These are phyloP conservation scores for Drosophila barbarae DNA, from an alignment of 2,888 invertebrate genomes.

Conservation along the genomic window DNA sequence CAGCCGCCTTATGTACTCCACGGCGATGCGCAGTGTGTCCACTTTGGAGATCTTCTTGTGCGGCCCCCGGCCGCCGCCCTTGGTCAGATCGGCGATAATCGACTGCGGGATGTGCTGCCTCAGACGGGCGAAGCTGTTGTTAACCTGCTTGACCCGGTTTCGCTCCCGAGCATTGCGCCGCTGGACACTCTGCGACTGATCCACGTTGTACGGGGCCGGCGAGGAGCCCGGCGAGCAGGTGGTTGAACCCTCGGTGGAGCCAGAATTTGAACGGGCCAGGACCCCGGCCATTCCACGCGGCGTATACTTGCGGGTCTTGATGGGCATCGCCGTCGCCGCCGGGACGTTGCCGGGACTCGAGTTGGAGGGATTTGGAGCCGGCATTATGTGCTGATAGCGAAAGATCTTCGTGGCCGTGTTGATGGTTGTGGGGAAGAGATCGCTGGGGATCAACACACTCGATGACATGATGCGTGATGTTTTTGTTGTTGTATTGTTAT, in stretches of 20 bases:
- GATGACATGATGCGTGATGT: constrained; percentile 21
- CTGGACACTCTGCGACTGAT: constrained; percentile 92
- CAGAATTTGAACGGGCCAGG: constrained; percentile 26
- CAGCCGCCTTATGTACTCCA: constrained; percentile 92
- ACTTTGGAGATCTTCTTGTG: constrained; percentile 93
- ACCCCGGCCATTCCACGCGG: constrained; percentile 81
- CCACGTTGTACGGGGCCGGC: constrained; percentile 73
- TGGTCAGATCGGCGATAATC: constrained; percentile 86
- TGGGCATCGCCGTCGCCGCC: constrained; percentile 80
- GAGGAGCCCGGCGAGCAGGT: constrained; percentile 18
- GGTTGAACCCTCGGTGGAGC: constrained; percentile 6
- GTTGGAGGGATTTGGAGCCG: constrained; percentile 51
- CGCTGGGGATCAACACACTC: constrained; percentile 35
- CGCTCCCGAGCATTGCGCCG: constrained; percentile 95
- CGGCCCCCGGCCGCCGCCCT: constrained; percentile 86
- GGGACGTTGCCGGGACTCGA: neutral
- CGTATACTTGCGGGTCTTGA: constrained; percentile 84
- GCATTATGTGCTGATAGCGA: constrained; percentile 74
- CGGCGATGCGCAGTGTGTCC: constrained; percentile 92
- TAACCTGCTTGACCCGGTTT: constrained; percentile 96
- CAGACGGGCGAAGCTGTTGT: constrained; percentile 94
- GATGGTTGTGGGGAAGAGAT: constrained; percentile 60
- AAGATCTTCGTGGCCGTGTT: constrained; percentile 62
- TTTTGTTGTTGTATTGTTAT: neutral
- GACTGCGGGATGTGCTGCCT: constrained; percentile 92